Base-by-base conservation (phyloP, 2,113 vertebrate genomes). In the Micromys minutus region DNA sequence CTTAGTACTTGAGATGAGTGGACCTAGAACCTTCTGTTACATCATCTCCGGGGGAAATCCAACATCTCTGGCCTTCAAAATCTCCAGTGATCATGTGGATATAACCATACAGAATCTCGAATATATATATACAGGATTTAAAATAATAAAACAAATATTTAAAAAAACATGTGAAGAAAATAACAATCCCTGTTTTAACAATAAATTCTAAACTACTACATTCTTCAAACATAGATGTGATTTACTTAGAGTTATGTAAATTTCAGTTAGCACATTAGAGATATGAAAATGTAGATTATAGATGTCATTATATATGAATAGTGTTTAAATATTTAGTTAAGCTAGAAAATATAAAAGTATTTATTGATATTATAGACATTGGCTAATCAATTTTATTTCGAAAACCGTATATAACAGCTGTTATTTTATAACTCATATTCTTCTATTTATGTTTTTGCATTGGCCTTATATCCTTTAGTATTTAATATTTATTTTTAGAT, bases 231-330 rank as follows among this genome's bases (percentile, higher is more conserved):
- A 61, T 26, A 86, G 31, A 59, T 90, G 26, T 22, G 21, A 95
- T 91, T 75, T 57, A 77, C 75, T 83, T 91, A 88, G 88, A 71
- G 76, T 69, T 83, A 91, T 65, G 50, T 10, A 42, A 72, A 24
- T 89, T 89, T 52, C 55, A 90, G 71, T 19, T 31, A 89, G 29
- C 4, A 47, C 7, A 61, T 61, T 19, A 36, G 71, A 63, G 19
- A 42, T 22, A 85, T 93, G 65, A 63, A 61, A 89, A 13, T 93
- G 1, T 84, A 59, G 94, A 74, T 36, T 95, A 47, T 87, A 91
- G n/a, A 85, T 39, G 11, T 29, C 0, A 21, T 74, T 24, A 79
- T 74, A 1, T 74, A 63, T 89, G 31, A 59, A 86, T 72, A 52
- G 7, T 77, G 74, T 21, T 81, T 81, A 71, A 4, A 31, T 0